Conservation (phyloP, 2,888 invertebrate species). For the Perithous albicinctus region DNA sequence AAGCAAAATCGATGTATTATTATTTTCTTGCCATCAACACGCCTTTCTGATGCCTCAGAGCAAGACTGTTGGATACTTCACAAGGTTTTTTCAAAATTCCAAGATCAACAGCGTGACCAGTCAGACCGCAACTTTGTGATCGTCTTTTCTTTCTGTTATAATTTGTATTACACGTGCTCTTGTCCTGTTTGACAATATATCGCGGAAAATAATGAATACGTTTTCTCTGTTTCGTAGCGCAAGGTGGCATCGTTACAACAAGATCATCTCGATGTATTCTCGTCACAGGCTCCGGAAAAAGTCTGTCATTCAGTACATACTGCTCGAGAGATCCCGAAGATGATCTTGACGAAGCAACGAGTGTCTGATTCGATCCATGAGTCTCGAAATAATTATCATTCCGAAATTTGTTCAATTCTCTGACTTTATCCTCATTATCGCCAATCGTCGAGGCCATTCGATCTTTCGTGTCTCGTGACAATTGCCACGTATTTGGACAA, state of each 20-base stretch:
- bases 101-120: conserved; percentile 79
- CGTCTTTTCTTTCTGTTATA: conserved; percentile 68
- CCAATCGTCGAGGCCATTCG: background rate
- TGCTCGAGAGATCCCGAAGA: conserved; percentile 85
- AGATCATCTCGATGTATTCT: conserved; percentile 72
- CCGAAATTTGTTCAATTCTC: conserved; percentile 85
- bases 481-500: background rate
- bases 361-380: conserved; percentile 85
- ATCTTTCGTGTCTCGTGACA: conserved; percentile 18
- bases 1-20: background rate
- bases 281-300: conserved; percentile 86
- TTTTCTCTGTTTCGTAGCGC: conserved; percentile 74
- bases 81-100: conserved; percentile 73
- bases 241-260: conserved; percentile 76
- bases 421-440: conserved; percentile 59
- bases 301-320: conserved; percentile 86
- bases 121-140: conserved; percentile 75
- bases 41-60: conserved; percentile 76
- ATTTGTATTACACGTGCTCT: conserved; percentile 28
- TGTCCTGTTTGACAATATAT: conserved; percentile 76
- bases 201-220: conserved; percentile 80
- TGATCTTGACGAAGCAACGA: conserved; percentile 70
- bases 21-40: background rate
- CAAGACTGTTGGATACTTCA: conserved; percentile 75
- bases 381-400: conserved; percentile 88